Conservation (phyloP, 2,888 invertebrate genomes). For the Auanema freiburgensis region DNA sequence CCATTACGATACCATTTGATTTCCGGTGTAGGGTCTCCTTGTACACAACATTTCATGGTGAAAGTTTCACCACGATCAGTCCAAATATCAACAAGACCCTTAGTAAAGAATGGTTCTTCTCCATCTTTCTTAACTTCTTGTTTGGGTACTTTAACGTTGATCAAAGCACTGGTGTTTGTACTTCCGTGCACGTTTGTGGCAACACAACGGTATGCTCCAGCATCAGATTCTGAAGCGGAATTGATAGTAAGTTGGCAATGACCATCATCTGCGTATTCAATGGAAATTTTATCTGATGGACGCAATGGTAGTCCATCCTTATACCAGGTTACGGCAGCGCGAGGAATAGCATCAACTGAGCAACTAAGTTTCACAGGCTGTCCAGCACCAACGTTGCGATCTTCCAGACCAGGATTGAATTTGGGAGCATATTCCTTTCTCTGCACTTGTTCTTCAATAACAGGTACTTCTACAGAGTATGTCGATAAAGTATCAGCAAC, state of each 20-base stretch:
- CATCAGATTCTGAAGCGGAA: constrained; percentile 40
- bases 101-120: constrained; percentile 62
- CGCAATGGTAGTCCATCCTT: constrained; percentile 61
- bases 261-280: constrained; percentile 66
- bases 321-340: constrained; percentile 66
- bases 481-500: constrained; percentile 57
- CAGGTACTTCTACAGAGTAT: constrained; percentile 54
- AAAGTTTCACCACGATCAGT: constrained; percentile 60
- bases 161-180: constrained; percentile 59
- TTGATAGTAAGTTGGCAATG: constrained; percentile 72
- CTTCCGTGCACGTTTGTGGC: constrained; percentile 69
- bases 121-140: constrained; percentile 57
- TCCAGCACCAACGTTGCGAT: constrained; percentile 62
- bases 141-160: constrained; percentile 56
- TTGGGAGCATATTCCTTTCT: constrained; percentile 55
- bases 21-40: constrained; percentile 87
- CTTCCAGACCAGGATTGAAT: constrained; percentile 66
- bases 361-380: constrained; percentile 64
- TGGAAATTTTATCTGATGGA: constrained; percentile 35
- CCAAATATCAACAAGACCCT: constrained; percentile 58
- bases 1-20: constrained; percentile 76
- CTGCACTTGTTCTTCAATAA: constrained; percentile 43
- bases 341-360: constrained; percentile 67
- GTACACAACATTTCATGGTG: constrained; percentile 70
- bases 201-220: constrained; percentile 65